Evolutionary conservation across 1,140 invertebrate genomes (phyloP), one percentile per base, ranked within the genome.

Genomic region (Berghia stephanieae): DNA sequence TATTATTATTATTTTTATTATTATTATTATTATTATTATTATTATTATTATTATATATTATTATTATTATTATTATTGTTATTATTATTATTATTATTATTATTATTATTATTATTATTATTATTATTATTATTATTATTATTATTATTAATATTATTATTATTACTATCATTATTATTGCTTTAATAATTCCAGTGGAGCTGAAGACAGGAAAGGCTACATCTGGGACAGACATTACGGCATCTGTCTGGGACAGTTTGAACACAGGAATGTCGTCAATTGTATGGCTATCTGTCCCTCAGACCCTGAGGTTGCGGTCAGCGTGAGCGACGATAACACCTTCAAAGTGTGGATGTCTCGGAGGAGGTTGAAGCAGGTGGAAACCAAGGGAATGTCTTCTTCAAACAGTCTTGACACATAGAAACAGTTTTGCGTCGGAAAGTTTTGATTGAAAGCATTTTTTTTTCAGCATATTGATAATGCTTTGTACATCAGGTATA

Each of bases 141-240:
- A n/a, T 49, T 13, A 49, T 13, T 13, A 49, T n/a, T 49, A 13
- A 49, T 49, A 13, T 49, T 49, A 13, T 49, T 49, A n/a, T 49
- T 49, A n/a, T 49, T 49, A n/a, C 46, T 49, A n/a, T 49, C 13
- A 13, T 13, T 49, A n/a, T 13, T 49, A n/a, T 49, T 13, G 10
- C 13, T n/a, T 13, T 49, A 49, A 77, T n/a, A 75, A 63, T 90
- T 91, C 55, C 85, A 95, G 95, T 90, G 95, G 95, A 31, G 94
- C 95, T 43, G 95, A 96, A 90, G 95, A 96, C 87, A 93, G 93
- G 84, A 93, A 94, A 87, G 93, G 94, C 0, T 96, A 96, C 85
- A 84, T 96, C 6, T 96, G 95, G 95, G 95, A 96, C 83, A 90
- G 95, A 71, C 94, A 96, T 86, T 96, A 96, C 86, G 94, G 94